These are phyloP conservation scores for Zootermopsis nevadensis DNA, from an alignment of 2,888 invertebrate species.

Conservation along the genomic window DNA sequence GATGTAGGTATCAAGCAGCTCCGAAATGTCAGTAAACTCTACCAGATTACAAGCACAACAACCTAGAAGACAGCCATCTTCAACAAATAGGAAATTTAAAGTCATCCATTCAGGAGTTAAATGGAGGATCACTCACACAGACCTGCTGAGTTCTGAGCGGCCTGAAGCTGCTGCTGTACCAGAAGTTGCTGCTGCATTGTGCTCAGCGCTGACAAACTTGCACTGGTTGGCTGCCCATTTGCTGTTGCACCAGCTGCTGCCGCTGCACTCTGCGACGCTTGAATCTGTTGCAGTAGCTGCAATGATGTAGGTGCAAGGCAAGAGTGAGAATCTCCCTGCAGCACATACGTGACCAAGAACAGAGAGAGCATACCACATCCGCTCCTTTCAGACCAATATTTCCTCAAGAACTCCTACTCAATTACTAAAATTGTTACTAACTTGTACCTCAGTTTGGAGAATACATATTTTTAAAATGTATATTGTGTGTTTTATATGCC, in stretches of 20 bases:
- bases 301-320: slow-evolving; percentile 54
- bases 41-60: too few species aligned
- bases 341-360: slow-evolving; percentile 26
- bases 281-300: slow-evolving; percentile 63
- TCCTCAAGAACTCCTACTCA: not conserved
- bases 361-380: slow-evolving; percentile 20
- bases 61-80: too few species aligned
- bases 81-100: too few species aligned
- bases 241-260: slow-evolving; percentile 42
- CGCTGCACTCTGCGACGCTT: slow-evolving; percentile 44
- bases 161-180: slow-evolving; percentile 59
- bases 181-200: slow-evolving; percentile 59
- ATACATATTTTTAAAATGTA: too few species aligned
- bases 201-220: slow-evolving; percentile 62
- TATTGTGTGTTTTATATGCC: too few species aligned
- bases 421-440: too few species aligned
- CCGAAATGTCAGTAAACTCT: too few species aligned
- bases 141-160: slow-evolving; percentile 53
- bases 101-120: too few species aligned
- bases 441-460: too few species aligned
- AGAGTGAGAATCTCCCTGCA: slow-evolving; percentile 26
- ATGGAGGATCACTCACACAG: not conserved
- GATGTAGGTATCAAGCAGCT: too few species aligned
- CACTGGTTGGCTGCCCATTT: slow-evolving; percentile 60
- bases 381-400: not conserved